Base-by-base conservation (phyloP, 2,113 vertebrate genomes). In the Scomber japonicus region DNA sequence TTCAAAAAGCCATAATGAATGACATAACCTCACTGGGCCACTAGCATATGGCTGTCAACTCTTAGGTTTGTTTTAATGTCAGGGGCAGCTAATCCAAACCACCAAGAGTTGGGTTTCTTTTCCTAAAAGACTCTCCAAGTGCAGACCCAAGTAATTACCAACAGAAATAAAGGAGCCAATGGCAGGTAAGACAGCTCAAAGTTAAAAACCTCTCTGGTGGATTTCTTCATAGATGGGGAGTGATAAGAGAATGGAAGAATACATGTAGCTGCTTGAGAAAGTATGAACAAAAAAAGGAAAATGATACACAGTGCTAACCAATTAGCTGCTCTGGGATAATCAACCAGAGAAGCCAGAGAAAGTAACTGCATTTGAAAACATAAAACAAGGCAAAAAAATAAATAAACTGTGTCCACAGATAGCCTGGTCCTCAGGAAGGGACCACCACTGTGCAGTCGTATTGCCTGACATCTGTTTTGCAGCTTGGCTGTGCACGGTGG, bases 381-480 rank as follows among this genome's bases (percentile, higher is more conserved):
- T 57, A 62, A 70, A 81, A 87, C 44, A 59, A 66, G 72, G 27
- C 45, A 71, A 21, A 21, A 21, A 79, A 65, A 84, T 65, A 92
- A 89, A 91, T 81, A 88, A 81, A 82, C 62, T 21, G 19, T 60
- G 75, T 87, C 50, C 82, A 83, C 76, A 88, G 89, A 87, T 72
- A 88, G 76, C 19, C 74, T 44, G 75, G 50, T 71, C 66, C 64
- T 70, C 53, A 77, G 50, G 57, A 81, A 21, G 80, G 68, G 88
- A 89, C 87, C 90, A 91, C 91, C 87, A 63, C 88, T 78, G 73
- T 68, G 87, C 69, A 59, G 74, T 13, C 30, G 5, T 80, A 24
- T 79, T 77, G 81, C 87, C 71, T 82, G 59, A 93, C 93, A 94
- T 94, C 93, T 95, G 93, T 86, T 93, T 91, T 94, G 87, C 93